Evolutionary conservation across 2,888 invertebrate genomes (phyloP).

Genomic region (Trisateles emortualis): DNA sequence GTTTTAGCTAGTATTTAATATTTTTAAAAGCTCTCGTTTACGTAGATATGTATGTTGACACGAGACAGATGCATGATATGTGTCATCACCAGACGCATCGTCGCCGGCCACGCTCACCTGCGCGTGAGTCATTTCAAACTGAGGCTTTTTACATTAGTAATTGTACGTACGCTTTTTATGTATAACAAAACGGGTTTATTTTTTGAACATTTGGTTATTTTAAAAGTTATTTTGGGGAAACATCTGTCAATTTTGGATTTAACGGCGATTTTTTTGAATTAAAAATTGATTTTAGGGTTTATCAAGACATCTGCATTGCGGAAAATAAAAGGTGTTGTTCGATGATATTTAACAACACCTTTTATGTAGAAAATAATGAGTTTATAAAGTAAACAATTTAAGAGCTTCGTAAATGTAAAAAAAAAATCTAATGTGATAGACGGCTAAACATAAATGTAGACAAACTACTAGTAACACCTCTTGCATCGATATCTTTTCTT

Average conservation of each 20-base stretch:
- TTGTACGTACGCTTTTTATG: constrained; percentile 16
- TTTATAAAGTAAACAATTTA: no score
- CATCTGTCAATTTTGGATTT: constrained; percentile 1
- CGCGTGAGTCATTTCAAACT: constrained; percentile 48
- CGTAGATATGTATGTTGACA: no score
- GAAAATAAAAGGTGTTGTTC: no score
- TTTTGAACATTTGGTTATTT: constrained; percentile 25
- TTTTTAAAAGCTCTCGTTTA: no score
- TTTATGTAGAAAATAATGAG: no score
- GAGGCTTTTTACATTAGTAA: constrained; percentile 23
- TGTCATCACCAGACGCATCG: constrained; percentile 50
- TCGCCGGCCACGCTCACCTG: constrained; percentile 53
- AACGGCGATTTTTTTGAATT: background rate
- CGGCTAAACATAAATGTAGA: no score
- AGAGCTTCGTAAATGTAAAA: no score
- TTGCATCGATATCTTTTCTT: no score
- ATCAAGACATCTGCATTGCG: background rate
- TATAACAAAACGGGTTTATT: constrained; percentile 18
- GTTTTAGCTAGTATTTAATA: no score
- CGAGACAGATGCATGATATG: constrained; percentile 18
- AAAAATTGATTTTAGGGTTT: background rate
- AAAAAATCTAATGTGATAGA: no score
- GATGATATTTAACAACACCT: no score
- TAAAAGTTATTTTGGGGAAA: constrained; percentile 2
- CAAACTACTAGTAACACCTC: no score